A percentile compares a stretch with the other conserved stretches of the same genome.
phyloP scores from a whole-genome alignment of 2,113 vertebrate genomes.

The Bolborhynchus lineola region DNA sequence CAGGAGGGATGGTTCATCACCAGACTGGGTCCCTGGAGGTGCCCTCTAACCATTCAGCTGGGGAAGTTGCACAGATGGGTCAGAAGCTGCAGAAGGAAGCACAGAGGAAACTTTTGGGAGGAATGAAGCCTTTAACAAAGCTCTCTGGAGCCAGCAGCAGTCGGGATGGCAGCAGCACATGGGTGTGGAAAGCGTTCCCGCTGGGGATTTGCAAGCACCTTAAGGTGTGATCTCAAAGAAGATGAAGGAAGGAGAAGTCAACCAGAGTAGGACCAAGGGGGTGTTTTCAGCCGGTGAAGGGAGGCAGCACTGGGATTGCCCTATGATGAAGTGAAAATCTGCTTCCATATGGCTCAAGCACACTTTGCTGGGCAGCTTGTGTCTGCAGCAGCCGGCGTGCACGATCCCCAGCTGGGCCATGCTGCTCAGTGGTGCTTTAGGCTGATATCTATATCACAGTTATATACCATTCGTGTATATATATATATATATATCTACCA shows the following conservation, averaged over 20 bases:
- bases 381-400: not conserved
- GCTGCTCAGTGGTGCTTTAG: not conserved
- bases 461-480: not conserved
- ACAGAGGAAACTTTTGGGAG: not conserved
- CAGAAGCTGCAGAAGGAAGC: not conserved
- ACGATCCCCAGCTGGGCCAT: not conserved
- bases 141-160: not conserved
- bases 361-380: not conserved
- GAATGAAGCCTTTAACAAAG: not conserved
- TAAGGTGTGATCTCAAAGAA: not conserved
- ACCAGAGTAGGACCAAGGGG: not conserved
- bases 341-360: not conserved
- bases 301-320: not conserved
- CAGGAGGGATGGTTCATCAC: not conserved
- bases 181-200: not conserved
- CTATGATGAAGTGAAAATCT: not conserved
- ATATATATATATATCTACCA: no score
- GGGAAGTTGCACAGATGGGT: not conserved
- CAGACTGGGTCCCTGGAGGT: rapidly evolving
- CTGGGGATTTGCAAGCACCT: not conserved
- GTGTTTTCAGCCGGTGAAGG: not conserved
- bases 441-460: not conserved
- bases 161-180: not conserved
- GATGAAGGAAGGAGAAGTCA: not conserved
- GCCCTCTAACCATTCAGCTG: not conserved